phyloP scores from a whole-genome alignment of 2,888 invertebrate genomes.

The Ephialtes manifestator region DNA sequence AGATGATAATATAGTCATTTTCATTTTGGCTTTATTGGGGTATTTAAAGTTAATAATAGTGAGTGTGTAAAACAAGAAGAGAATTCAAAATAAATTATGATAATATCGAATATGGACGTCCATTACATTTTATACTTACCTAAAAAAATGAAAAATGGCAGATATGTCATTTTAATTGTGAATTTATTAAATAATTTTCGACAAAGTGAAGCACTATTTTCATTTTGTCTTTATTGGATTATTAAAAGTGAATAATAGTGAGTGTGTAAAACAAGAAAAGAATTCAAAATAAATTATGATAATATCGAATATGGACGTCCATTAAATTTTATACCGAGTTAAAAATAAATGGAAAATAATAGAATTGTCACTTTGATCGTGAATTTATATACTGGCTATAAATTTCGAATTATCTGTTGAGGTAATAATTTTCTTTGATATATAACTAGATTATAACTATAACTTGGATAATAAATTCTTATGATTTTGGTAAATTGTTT shows the following conservation, averaged over 20 bases:
- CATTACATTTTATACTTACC: not conserved
- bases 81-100: not conserved
- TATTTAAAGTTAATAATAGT: not conserved
- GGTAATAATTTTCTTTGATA: no score
- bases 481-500: not conserved
- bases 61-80: slow-evolving; percentile 6
- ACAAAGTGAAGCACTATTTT: no score
- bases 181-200: no score
- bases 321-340: not conserved
- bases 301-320: not conserved
- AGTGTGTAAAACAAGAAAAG: slow-evolving; percentile 4
- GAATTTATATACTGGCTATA: no score
- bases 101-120: not conserved
- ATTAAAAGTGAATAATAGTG: not conserved
- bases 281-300: slow-evolving; percentile 1
- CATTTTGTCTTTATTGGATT: not conserved
- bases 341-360: no score
- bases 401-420: not conserved
- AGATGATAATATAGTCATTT: not conserved
- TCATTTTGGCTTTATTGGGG: not conserved
- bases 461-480: not conserved
- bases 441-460: not conserved
- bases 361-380: no score
- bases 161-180: no score
- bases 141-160: no score